Base-by-base conservation (phyloP, 92 coral and sea anemone species). In the Zoanthus solanderi region DNA sequence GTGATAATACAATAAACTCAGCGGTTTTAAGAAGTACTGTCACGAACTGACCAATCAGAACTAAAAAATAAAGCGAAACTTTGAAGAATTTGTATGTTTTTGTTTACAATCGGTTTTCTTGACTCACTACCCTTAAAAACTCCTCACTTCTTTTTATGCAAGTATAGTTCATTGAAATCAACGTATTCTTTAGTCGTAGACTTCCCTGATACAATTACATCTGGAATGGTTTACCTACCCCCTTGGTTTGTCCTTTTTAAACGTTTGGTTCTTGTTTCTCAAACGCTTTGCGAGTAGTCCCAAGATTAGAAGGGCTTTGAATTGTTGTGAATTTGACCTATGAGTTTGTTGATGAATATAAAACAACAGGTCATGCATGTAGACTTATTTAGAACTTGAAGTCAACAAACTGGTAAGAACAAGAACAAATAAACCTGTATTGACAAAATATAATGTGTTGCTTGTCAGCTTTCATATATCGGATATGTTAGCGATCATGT, bases 351-450 rank as follows among this genome's bases (percentile, higher is more conserved):
- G 63, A 45, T 81, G 44, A 71, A 29, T 85, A 47, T 8, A 79
- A 82, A 88, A 76, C 91, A 88, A 74, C 92, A 75, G 92, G 91
- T 92, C 83, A 48, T 68, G 91, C 92, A 87, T 92, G 90, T 92
- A 84, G 91, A n/a, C 77, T 87, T 88, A 88, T 92, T 85, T 88
- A 84, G 44, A 67, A 78, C 54, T 68, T 92, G 83, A 88, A 83
- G 83, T 75, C 78, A 84, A 85, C 94, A 87, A 88, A 88, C 94
- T 83, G 86, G 86, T 61, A 84, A 75, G 52, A 58, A 78, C 73
- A 88, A 66, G 90, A 83, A 87, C 88, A 77, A 88, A 90, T 81
- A 91, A 76, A 81, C 58, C 10, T 65, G 16, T 16, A 18, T 31
- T 45, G 42, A 71, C 60, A 81, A 81, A 81, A 65, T 65, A 81